Evolutionary conservation across 1,140 invertebrate species (phyloP).

Genomic region (Scaptomyza hsui): DNA sequence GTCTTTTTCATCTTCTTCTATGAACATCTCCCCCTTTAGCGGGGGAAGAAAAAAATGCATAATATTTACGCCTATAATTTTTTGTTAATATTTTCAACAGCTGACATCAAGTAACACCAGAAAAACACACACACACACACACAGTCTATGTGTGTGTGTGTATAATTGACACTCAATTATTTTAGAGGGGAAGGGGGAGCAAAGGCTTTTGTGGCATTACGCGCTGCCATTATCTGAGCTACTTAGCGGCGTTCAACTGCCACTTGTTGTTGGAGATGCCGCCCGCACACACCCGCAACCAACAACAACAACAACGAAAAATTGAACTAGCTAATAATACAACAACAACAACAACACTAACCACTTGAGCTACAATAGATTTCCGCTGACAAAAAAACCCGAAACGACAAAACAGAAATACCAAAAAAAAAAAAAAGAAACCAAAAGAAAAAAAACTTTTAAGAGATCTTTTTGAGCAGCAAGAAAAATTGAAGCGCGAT

Average conservation of each 20-base stretch:
- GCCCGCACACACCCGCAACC: conserved; percentile 57
- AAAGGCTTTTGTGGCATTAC: conserved; percentile 48
- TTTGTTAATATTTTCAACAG: conserved; percentile 79
- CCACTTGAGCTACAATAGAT: conserved; percentile 76
- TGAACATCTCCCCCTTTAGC: not conserved
- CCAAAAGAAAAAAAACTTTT: conserved; percentile 27
- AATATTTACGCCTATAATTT: conserved; percentile 81
- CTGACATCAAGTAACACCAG: conserved; percentile 70
- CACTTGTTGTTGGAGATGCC: conserved; percentile 62
- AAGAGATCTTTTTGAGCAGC: conserved; percentile 43
- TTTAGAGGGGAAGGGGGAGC: conserved; percentile 15
- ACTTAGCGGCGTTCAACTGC: conserved; percentile 78
- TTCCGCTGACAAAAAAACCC: conserved; percentile 67
- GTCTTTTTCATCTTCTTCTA: conserved; percentile 11
- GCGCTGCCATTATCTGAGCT: conserved; percentile 74
- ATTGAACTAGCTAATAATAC: conserved; percentile 79
- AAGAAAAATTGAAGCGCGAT: conserved; percentile 79
- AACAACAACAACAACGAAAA: conserved; percentile 48
- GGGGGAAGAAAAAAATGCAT: conserved; percentile 56
- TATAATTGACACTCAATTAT: conserved; percentile 80
- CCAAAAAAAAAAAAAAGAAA: conserved; percentile 21
- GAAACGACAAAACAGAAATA: conserved; percentile 46
- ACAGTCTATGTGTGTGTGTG: conserved; percentile 4
- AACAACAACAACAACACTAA: conserved; percentile 47
- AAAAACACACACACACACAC: conserved; percentile 41